Conservation (phyloP, 2,113 vertebrate species). For the Nothoprocta perdicaria region DNA sequence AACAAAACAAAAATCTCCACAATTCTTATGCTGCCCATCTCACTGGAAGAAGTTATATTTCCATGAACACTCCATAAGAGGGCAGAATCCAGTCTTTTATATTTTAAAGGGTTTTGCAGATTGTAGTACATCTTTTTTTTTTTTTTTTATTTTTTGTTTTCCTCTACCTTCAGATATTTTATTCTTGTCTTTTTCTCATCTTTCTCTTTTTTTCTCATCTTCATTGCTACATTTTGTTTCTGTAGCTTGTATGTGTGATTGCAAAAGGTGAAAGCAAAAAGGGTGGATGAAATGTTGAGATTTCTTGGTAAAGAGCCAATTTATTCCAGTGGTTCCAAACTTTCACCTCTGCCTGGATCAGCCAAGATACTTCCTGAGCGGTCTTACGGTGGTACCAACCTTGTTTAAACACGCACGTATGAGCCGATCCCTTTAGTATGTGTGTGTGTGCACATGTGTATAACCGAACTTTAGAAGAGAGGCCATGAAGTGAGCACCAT, state of each 20-base stretch:
- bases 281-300: background rate
- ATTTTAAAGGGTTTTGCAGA: background rate
- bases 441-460: background rate
- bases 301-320: background rate
- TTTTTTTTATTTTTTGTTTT: background rate
- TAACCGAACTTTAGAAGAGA: slow-evolving; percentile 42
- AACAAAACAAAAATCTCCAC: too few species aligned
- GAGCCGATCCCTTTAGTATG: background rate
- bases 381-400: slow-evolving; percentile 17
- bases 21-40: background rate
- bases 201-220: background rate
- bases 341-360: slow-evolving; percentile 29
- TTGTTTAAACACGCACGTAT: slow-evolving; percentile 9
- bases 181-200: background rate
- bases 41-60: background rate
- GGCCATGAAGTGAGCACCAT: slow-evolving; percentile 35
- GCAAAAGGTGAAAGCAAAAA: background rate
- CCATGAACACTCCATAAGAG: background rate
- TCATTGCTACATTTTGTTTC: background rate
- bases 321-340: slow-evolving; percentile 6
- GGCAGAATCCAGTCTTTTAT: background rate
- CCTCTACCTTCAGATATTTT: background rate
- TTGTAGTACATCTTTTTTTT: background rate
- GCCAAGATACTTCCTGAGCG: slow-evolving; percentile 32
- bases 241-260: background rate